These are phyloP conservation scores for Eucriotettix oculatus DNA, from an alignment of 2,888 invertebrate species.

Conservation along the genomic window DNA sequence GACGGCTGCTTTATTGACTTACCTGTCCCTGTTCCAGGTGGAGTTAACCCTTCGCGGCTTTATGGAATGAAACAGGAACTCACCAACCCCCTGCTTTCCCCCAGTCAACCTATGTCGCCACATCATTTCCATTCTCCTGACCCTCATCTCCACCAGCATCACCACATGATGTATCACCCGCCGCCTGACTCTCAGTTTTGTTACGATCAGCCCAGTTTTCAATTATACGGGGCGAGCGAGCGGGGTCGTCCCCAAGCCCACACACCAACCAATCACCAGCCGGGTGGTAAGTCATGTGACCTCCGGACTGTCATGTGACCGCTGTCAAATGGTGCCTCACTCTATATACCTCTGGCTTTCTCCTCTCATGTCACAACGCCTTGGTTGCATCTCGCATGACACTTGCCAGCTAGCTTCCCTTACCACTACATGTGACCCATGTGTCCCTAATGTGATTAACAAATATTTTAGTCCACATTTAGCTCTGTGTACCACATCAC, in stretches of 20 bases:
- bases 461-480: slow-evolving; percentile 2
- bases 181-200: slow-evolving; percentile 35
- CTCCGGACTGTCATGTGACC: slow-evolving; percentile 28
- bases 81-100: slow-evolving; percentile 24
- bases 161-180: slow-evolving; percentile 20
- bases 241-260: slow-evolving; percentile 12
- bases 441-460: slow-evolving; percentile 1
- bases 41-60: slow-evolving; percentile 15
- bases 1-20: background rate
- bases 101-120: slow-evolving; percentile 40
- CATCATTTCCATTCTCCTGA: slow-evolving; percentile 24
- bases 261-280: slow-evolving; percentile 26
- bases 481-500: slow-evolving; percentile 1
- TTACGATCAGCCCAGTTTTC: slow-evolving; percentile 37
- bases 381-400: slow-evolving; percentile 11
- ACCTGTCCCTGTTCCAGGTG: slow-evolving; percentile 15
- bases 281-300: slow-evolving; percentile 31
- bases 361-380: slow-evolving; percentile 4
- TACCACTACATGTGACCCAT: slow-evolving; percentile 5
- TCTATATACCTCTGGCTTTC: slow-evolving; percentile 7
- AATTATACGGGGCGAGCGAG: slow-evolving; percentile 22
- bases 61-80: slow-evolving; percentile 14
- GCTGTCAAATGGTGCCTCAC: slow-evolving; percentile 19
- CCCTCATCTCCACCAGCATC: slow-evolving; percentile 21
- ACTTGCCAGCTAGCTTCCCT: slow-evolving; percentile 3